Base-by-base conservation (phyloP, 2,888 invertebrate genomes). In the Epistrophe eligans region DNA sequence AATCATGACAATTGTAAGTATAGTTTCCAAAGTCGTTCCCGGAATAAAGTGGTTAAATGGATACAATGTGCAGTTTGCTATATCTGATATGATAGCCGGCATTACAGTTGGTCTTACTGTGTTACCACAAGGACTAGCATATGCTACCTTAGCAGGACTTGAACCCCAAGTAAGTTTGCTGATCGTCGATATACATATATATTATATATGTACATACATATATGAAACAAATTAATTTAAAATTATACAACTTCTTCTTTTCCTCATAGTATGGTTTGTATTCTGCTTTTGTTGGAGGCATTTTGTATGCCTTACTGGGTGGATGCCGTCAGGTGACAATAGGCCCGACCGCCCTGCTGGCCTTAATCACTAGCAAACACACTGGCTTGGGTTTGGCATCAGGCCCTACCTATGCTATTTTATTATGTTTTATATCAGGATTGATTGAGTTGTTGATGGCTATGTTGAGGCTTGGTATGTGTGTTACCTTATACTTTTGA, bases 201-300 rank as follows among this genome's bases (percentile, higher is more conserved):
- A n/a, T n/a, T n/a, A 35, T 5, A 0, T 35, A 35, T 6, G 32
- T 32, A 32, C 32, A 32, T 32, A 32, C 0, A 35, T 8, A 8
- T 24, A 24, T 3, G 1, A 35, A 35, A 9, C n/a, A n/a, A 35
- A 9, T 35, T 35, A 6, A 43, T 43, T 43, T 0, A 15, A 43
- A 43, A 43, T 43, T 5, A 43, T 43, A 43, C 4, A 40, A 11
- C 1, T 15, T 43, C 0, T 15, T 15, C n/a, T n/a, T 40, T 58
- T 2, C 8, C 9, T 48, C 17, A 17, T 17, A 99, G 97, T 98
- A 98, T 93, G 99, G 99, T 4, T 94, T 99, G 67, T 99, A 99
- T 93, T 98, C 98, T 0, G 97, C 98, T 1, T 99, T 99, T 93
- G 95, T 98, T 93, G 98, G 98, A 2, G 98, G 98, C 43, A 97